Evolutionary conservation across 2,797 vertebrate genomes (phyloP).

Genomic region (Protosalanx chinensis): DNA sequence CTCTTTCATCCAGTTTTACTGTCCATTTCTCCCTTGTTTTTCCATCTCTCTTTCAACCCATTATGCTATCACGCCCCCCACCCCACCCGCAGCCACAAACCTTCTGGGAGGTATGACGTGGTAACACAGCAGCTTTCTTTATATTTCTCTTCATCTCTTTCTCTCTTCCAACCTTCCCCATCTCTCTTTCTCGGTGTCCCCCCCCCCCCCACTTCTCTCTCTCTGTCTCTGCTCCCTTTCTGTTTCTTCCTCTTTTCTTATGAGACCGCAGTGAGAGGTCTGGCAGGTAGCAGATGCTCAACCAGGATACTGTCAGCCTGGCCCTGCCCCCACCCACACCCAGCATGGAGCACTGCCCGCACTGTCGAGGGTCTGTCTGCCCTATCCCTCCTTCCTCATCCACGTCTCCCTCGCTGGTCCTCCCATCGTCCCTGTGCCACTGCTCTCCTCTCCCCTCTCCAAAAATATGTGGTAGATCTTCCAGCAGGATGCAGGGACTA

Average conservation of each 20-base stretch:
- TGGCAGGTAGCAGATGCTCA: slow-evolving; percentile 8
- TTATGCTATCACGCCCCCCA: not conserved
- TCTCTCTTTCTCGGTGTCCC: slow-evolving; percentile 6
- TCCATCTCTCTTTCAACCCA: not conserved
- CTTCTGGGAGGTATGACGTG: not conserved
- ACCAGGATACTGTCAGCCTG: slow-evolving; percentile 22
- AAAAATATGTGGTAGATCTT: slow-evolving; percentile 8
- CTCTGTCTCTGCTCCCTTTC: slow-evolving; percentile 7
- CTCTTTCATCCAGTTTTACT: slow-evolving; percentile 2
- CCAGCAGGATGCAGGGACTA: not conserved
- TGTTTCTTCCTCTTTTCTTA: not conserved
- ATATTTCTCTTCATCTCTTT: slow-evolving; percentile 11
- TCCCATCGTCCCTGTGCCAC: slow-evolving; percentile 23
- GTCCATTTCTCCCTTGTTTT: not conserved
- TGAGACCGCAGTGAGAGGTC: not conserved
- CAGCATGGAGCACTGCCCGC: slow-evolving; percentile 3
- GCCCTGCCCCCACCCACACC: slow-evolving; percentile 9
- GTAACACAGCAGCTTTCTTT: not conserved
- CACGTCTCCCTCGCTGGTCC: slow-evolving; percentile 5
- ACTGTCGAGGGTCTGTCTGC: slow-evolving; percentile 15
- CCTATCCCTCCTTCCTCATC: not conserved
- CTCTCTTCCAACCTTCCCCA: not conserved
- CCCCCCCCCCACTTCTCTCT: not conserved
- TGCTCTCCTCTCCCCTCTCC: slow-evolving; percentile 22
- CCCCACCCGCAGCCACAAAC: not conserved